Percentiles rank a stretch among this genome's conserved stretches.
phyloP scores from a whole-genome alignment of 2,797 vertebrate species.

The Phoeniculus purpureus region DNA sequence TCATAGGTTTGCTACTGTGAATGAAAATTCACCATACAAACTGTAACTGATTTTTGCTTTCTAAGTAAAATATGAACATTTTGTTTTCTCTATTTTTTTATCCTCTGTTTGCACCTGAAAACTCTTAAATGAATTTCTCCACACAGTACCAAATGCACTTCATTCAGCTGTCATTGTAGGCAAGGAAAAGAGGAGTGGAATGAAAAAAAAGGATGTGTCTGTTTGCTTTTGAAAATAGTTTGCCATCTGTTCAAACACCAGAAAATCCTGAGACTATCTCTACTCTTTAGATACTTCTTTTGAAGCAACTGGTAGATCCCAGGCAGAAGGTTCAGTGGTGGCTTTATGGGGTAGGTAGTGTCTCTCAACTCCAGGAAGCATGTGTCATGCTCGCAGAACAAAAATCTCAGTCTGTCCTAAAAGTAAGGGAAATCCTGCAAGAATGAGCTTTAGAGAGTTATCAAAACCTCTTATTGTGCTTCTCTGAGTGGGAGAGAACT shows the following conservation, averaged over 20 bases:
- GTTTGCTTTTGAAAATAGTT: not conserved
- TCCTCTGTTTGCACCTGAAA: not conserved
- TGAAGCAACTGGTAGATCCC: not conserved
- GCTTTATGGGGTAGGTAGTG: not conserved
- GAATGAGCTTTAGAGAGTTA: not conserved
- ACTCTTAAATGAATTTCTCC: not conserved
- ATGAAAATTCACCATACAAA: not conserved
- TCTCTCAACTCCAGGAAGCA: not conserved
- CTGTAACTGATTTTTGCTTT: not conserved
- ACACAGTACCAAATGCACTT: not conserved
- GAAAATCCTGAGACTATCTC: not conserved
- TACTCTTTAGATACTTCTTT: not conserved
- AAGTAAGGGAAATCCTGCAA: not conserved
- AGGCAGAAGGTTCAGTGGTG: not conserved
- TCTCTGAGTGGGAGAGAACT: not conserved
- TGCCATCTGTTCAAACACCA: constrained; percentile 20
- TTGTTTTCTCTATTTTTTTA: not conserved
- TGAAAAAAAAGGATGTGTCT: not conserved
- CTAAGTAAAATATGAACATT: not conserved
- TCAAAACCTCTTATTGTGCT: not conserved
- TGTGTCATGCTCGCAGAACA: not conserved
- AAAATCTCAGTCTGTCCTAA: not conserved
- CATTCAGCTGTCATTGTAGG: constrained; percentile 21
- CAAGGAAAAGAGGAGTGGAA: not conserved
- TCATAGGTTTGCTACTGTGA: not conserved